Evolutionary conservation across 2,113 vertebrate genomes (phyloP).

Genomic region (Actenoides hombroni): DNA sequence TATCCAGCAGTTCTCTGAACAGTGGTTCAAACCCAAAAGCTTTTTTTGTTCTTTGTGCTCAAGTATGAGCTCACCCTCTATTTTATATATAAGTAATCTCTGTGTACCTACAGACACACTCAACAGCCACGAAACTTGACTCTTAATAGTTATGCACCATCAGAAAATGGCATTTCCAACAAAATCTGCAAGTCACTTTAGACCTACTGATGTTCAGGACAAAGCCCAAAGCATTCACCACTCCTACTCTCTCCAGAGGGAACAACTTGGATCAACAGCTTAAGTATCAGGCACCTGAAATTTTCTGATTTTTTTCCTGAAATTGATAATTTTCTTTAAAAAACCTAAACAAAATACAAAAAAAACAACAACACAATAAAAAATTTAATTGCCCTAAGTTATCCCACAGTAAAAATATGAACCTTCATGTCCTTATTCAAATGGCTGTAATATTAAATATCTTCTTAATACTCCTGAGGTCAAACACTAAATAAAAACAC

Average conservation of each 20-base stretch:
- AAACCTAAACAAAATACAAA: not conserved
- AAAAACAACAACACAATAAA: too few relatives aligned
- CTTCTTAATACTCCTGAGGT: not conserved
- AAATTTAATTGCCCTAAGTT: fast-evolving
- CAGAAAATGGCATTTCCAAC: not conserved
- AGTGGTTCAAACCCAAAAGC: not conserved
- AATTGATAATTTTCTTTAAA: not conserved
- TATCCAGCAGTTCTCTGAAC: not conserved
- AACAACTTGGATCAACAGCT: not conserved
- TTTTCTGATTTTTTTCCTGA: not conserved
- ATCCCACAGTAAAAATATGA: fast-evolving
- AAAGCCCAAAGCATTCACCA: not conserved
- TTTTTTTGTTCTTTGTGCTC: not conserved
- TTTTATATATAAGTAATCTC: not conserved
- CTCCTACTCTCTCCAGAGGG: not conserved
- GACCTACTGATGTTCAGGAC: not conserved
- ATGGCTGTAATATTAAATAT: not conserved
- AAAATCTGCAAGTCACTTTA: fast-evolving
- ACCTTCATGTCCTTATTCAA: not conserved
- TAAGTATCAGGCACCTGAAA: not conserved
- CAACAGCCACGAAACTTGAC: not conserved
- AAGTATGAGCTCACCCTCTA: not conserved
- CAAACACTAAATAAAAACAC: not conserved
- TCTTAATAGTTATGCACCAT: not conserved
- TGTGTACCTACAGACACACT: not conserved